These are phyloP conservation scores for Barbus barbus DNA, from an alignment of 2,113 vertebrate species.

Conservation along the genomic window DNA sequence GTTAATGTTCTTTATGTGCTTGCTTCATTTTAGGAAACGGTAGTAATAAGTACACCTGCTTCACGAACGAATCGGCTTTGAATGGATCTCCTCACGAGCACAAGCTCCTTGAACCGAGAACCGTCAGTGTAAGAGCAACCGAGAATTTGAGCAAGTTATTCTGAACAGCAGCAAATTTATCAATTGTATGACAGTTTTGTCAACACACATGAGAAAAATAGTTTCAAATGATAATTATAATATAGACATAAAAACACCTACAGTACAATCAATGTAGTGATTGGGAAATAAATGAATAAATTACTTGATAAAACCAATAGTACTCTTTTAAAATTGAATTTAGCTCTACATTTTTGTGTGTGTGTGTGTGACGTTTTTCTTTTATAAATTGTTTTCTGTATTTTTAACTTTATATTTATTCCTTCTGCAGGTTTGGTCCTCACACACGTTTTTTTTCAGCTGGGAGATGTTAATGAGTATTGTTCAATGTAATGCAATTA, in stretches of 20 bases:
- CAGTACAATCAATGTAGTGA: too few species aligned
- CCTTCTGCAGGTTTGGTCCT: too few species aligned
- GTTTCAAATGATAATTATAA: too few species aligned
- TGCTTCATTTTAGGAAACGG: background rate
- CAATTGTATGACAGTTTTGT: background rate
- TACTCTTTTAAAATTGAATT: too few species aligned
- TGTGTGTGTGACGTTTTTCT: too few species aligned
- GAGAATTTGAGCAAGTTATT: background rate
- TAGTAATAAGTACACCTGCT: background rate
- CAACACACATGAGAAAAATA: background rate
- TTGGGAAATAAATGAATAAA: background rate
- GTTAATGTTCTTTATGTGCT: background rate
- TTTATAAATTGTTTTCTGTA: background rate
- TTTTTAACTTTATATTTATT: background rate
- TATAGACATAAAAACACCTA: too few species aligned
- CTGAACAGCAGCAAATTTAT: background rate
- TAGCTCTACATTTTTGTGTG: too few species aligned
- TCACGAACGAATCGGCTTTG: background rate
- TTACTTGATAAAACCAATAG: background rate
- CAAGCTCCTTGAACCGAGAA: too few species aligned
- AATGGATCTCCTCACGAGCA: background rate
- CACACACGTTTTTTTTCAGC: background rate
- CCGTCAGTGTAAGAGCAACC: background rate
- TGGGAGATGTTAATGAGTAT: background rate
- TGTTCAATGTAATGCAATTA: background rate